Percentiles rank a stretch among this genome's conserved stretches.
These are phyloP conservation scores for Xiphias gladius DNA, from an alignment of 2,113 vertebrate species.

Conservation along the genomic window DNA sequence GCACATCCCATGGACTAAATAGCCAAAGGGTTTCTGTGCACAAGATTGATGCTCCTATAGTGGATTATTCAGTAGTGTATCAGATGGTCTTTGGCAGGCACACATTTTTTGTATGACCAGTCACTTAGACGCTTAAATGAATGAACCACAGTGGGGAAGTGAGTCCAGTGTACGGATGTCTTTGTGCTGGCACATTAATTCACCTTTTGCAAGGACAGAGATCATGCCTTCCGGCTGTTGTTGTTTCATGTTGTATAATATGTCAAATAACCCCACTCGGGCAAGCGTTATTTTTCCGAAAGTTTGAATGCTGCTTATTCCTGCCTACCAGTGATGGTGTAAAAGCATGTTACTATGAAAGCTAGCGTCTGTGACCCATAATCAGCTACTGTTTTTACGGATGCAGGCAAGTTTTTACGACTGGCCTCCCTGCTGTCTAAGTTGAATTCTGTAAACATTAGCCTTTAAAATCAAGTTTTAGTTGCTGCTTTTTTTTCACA, in stretches of 20 bases:
- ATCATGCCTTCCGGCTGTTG: neutral
- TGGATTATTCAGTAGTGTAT: neutral
- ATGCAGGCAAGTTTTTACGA: no score
- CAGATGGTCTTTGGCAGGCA: conserved; percentile 11
- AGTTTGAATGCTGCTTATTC: neutral
- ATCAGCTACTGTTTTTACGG: no score
- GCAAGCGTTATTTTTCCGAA: neutral
- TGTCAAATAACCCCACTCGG: neutral
- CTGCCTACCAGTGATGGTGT: neutral
- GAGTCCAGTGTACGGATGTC: neutral
- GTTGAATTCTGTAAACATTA: no score
- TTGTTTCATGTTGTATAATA: neutral
- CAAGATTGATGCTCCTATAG: neutral
- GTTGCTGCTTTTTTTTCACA: no score
- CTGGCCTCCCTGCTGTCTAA: no score
- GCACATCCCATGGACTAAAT: conserved; percentile 6
- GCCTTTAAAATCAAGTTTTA: no score
- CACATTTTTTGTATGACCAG: neutral
- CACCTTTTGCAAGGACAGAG: neutral
- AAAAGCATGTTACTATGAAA: neutral
- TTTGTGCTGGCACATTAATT: neutral
- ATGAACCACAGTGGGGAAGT: neutral
- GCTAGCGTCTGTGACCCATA: no score
- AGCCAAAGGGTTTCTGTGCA: neutral
- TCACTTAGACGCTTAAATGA: conserved; percentile 1